Evolutionary conservation across 2,888 invertebrate species (phyloP).

Genomic region (Erynnis tages): DNA sequence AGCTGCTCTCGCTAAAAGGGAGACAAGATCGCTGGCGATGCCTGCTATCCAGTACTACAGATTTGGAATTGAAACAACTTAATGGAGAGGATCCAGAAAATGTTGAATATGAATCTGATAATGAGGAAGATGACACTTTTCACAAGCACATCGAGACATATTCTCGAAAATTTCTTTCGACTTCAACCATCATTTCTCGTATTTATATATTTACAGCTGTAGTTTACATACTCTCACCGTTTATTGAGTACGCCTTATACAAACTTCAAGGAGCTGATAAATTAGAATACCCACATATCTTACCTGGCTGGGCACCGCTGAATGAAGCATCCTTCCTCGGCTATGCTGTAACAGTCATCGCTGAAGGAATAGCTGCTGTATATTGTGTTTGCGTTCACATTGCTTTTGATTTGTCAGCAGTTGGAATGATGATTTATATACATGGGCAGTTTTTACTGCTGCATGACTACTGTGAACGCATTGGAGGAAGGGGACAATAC

Average conservation of each 20-base stretch:
- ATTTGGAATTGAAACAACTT: constrained; percentile 46
- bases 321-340: constrained; percentile 41
- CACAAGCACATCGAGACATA: constrained; percentile 41
- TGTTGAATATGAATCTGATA: constrained; percentile 40
- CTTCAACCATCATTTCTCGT: constrained; percentile 41
- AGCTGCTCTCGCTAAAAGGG: constrained; percentile 47
- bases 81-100: constrained; percentile 23
- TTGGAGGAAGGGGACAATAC: constrained; percentile 49
- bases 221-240: constrained; percentile 55
- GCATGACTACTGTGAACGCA: constrained; percentile 46
- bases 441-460: constrained; percentile 58
- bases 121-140: constrained; percentile 39
- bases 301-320: constrained; percentile 57
- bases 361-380: constrained; percentile 49
- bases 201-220: constrained; percentile 51
- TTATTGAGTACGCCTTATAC: constrained; percentile 48
- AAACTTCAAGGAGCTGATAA: constrained; percentile 33
- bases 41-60: constrained; percentile 42
- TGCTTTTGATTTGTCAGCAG: constrained; percentile 54
- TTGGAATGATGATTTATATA: constrained; percentile 62
- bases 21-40: constrained; percentile 45
- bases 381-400: constrained; percentile 56
- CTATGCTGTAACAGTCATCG: constrained; percentile 44
- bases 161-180: constrained; percentile 43
- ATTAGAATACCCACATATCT: constrained; percentile 50